Conservation (phyloP, 1,140 invertebrate genomes). For the Zophobas atratus region DNA sequence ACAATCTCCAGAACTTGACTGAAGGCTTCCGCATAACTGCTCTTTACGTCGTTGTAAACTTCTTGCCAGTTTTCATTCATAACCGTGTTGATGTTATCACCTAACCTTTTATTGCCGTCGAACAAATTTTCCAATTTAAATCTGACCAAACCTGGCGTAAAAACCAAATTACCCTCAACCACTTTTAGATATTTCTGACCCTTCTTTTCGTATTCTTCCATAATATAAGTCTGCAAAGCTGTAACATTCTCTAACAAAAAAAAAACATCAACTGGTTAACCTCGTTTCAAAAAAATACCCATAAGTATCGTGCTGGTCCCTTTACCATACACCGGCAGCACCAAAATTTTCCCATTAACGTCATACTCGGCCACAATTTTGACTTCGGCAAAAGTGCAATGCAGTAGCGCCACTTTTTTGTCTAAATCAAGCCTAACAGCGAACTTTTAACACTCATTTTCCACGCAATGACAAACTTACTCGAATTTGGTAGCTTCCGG, state of each 20-base stretch:
- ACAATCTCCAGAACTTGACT: neutral
- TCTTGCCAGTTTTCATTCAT: slow-evolving; percentile 57
- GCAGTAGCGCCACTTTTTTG: slow-evolving; percentile 26
- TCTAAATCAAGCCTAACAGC: slow-evolving; percentile 46
- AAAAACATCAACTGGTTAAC: neutral
- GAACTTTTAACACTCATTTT: neutral
- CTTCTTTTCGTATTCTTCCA: slow-evolving; percentile 46
- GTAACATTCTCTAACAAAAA: slow-evolving; percentile 23
- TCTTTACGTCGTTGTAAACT: slow-evolving; percentile 50
- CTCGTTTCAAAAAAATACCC: slow-evolving; percentile 6
- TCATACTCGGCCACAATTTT: slow-evolving; percentile 25
- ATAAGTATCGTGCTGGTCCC: slow-evolving; percentile 20
- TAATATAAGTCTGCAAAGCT: slow-evolving; percentile 1
- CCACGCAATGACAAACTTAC: slow-evolving; percentile 30
- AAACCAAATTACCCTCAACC: neutral
- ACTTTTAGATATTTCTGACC: slow-evolving; percentile 23
- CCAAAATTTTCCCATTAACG: slow-evolving; percentile 48
- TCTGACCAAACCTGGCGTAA: slow-evolving; percentile 27
- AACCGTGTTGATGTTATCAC: slow-evolving; percentile 53
- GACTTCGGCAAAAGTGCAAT: slow-evolving; percentile 6
- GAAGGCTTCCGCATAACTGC: slow-evolving; percentile 35
- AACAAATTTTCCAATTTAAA: slow-evolving; percentile 55
- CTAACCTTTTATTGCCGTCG: slow-evolving; percentile 54
- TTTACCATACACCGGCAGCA: slow-evolving; percentile 44
- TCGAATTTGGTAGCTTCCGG: slow-evolving; percentile 3